phyloP scores from a whole-genome alignment of 2,797 vertebrate genomes.

The Fistularia commersonii region DNA sequence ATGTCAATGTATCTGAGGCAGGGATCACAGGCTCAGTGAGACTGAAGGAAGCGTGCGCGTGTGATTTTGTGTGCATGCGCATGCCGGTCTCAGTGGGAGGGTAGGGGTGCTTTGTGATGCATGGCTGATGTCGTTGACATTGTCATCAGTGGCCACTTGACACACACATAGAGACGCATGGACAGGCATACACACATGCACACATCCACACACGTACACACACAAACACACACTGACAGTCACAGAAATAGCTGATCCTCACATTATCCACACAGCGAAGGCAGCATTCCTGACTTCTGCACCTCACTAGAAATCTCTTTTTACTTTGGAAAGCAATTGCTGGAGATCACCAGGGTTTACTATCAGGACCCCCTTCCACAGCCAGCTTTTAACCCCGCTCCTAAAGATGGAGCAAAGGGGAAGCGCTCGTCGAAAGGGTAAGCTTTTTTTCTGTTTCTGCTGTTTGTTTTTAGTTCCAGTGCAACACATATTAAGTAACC shows the following conservation, averaged over 20 bases:
- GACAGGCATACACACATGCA: slow-evolving; percentile 21
- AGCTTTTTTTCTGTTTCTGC: slow-evolving; percentile 42
- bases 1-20: slow-evolving; percentile 17
- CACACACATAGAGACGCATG: slow-evolving; percentile 31
- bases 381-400: slow-evolving; percentile 54
- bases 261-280: slow-evolving; percentile 56
- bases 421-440: slow-evolving; percentile 72
- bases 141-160: slow-evolving; percentile 57
- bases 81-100: slow-evolving; percentile 38
- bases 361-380: slow-evolving; percentile 48
- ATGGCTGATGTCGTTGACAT: slow-evolving; percentile 66
- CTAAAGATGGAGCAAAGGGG: slow-evolving; percentile 76
- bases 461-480: too few relatives aligned
- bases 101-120: slow-evolving; percentile 68
- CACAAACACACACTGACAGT: slow-evolving; percentile 25
- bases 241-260: slow-evolving; percentile 75
- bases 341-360: slow-evolving; percentile 47
- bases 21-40: slow-evolving; percentile 63
- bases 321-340: slow-evolving; percentile 42
- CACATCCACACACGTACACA: slow-evolving; percentile 16
- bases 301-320: slow-evolving; percentile 42
- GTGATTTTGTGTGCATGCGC: slow-evolving; percentile 3
- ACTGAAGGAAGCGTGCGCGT: slow-evolving; percentile 20
- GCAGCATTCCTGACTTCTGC: slow-evolving; percentile 59
- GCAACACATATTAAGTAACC: too few relatives aligned